A percentile compares a stretch with the other conserved stretches of the same genome.
These are phyloP conservation scores for Pachydiplax longipennis DNA, from an alignment of 2,888 invertebrate species.

Conservation along the genomic window DNA sequence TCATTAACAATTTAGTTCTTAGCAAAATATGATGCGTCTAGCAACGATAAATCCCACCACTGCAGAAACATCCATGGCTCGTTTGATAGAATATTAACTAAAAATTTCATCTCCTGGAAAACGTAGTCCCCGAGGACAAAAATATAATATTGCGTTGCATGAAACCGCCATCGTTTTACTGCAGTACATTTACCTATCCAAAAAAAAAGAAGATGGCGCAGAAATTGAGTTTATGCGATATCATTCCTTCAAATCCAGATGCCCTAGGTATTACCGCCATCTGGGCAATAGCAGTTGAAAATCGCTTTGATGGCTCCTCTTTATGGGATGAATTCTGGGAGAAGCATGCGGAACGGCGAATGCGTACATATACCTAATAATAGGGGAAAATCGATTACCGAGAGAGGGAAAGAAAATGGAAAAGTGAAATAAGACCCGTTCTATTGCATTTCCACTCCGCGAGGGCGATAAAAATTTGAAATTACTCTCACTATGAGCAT, in stretches of 20 bases:
- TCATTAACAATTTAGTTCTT: too few species aligned
- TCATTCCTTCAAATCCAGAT: constrained; percentile 29
- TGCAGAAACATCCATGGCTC: too few species aligned
- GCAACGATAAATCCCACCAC: too few species aligned
- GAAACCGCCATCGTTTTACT: background rate
- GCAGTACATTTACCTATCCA: background rate
- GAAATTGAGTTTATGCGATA: background rate
- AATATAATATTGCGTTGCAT: background rate
- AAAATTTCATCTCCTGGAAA: too few species aligned
- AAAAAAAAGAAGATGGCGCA: background rate
- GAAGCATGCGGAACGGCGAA: background rate
- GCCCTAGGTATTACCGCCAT: background rate
- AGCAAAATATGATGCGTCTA: too few species aligned
- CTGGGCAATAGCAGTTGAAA: background rate
- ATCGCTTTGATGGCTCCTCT: constrained; percentile 13
- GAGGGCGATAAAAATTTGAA: too few species aligned
- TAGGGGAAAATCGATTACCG: background rate
- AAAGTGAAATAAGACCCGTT: background rate
- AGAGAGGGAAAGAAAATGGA: background rate
- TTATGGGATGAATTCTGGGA: background rate
- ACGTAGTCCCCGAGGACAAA: too few species aligned
- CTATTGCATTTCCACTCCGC: too few species aligned
- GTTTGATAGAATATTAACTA: too few species aligned
- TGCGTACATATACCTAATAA: background rate
- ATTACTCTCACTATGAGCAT: too few species aligned